Evolutionary conservation across 2,113 vertebrate genomes (phyloP).

Genomic region (Furnarius figulus): DNA sequence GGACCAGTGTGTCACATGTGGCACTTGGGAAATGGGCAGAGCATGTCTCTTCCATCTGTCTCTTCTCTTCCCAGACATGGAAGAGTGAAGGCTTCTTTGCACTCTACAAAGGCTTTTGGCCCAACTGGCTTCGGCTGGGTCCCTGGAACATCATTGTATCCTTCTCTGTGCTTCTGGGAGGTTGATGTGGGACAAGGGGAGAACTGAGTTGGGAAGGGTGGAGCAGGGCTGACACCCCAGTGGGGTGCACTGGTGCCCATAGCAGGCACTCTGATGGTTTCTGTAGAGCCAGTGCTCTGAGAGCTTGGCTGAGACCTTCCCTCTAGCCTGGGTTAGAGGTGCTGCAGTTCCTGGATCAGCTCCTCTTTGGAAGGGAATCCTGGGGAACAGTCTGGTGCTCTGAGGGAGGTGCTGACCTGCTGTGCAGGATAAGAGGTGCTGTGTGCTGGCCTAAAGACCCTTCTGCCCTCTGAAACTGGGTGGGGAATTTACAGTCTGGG

Average conservation of each 20-base stretch:
- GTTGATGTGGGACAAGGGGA: neutral
- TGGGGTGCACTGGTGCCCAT: neutral
- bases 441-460: neutral
- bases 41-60: neutral
- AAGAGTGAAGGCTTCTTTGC: constrained; percentile 95
- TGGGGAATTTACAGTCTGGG: no score
- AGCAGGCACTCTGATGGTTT: neutral
- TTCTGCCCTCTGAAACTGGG: neutral
- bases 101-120: constrained; percentile 98
- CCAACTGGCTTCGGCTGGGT: constrained; percentile 95
- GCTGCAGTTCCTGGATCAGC: neutral
- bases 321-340: neutral
- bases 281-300: neutral
- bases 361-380: rapidly evolving
- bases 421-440: neutral
- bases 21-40: neutral
- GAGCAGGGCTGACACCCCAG: rapidly evolving
- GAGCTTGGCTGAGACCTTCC: neutral
- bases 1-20: rapidly evolving
- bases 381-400: neutral
- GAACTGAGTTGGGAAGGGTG: neutral
- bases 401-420: neutral
- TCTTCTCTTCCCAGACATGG: constrained; percentile 82
- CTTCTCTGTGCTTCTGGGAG: constrained; percentile 65
- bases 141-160: constrained; percentile 99